These are phyloP conservation scores for Tamias sibiricus DNA, from an alignment of 2,113 vertebrate genomes.

Conservation along the genomic window DNA sequence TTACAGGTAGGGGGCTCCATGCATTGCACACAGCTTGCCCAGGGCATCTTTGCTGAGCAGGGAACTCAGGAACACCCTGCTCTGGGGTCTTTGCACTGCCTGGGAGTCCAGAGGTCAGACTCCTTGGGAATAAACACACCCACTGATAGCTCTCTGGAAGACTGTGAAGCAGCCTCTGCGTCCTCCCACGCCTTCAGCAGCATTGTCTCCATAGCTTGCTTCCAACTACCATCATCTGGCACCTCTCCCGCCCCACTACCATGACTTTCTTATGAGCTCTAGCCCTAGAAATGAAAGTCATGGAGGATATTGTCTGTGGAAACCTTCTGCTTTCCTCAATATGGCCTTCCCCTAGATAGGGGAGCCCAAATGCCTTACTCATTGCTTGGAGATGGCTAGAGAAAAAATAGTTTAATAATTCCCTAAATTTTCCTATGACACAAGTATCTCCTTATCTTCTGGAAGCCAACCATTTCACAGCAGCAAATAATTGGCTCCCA, in stretches of 20 bases:
- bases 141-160: neutral
- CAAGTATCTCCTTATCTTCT: neutral
- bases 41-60: accelerated
- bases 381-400: neutral
- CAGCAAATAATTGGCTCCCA: neutral
- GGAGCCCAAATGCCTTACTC: neutral
- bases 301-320: neutral
- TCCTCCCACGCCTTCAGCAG: neutral
- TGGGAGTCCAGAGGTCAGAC: neutral
- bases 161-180: neutral
- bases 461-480: neutral
- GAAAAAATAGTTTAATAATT: constrained; percentile 7
- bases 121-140: neutral
- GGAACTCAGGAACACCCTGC: neutral
- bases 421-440: neutral
- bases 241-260: neutral
- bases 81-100: neutral
- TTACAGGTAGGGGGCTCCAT: neutral
- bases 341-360: neutral
- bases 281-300: neutral
- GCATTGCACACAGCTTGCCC: neutral
- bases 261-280: neutral
- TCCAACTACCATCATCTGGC: neutral
- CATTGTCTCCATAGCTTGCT: neutral
- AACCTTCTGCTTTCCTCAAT: neutral